Percentiles rank a stretch among this genome's conserved stretches.
These are phyloP conservation scores for Eidolon dupreanum DNA, from an alignment of 2,797 vertebrate genomes.

Conservation along the genomic window DNA sequence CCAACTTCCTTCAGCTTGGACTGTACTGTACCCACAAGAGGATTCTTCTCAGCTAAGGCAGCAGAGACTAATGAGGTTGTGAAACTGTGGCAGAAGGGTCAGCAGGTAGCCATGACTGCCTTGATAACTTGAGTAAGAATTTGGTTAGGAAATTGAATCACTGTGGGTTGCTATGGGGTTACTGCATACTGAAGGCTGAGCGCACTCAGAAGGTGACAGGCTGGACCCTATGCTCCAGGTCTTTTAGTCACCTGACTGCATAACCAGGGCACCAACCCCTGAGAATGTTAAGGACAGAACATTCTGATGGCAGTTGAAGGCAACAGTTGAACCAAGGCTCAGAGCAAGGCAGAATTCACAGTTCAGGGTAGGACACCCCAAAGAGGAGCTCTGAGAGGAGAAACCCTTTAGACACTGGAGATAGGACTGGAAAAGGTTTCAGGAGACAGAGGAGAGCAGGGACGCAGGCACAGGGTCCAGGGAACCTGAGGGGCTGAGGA, in stretches of 20 bases:
- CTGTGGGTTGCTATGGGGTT: accelerated
- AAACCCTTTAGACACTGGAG: accelerated
- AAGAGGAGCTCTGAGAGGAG: not conserved
- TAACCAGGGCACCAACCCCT: not conserved
- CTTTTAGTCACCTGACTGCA: accelerated
- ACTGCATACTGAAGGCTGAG: not conserved
- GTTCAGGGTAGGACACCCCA: not conserved
- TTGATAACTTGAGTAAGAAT: not conserved
- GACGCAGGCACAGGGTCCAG: no score
- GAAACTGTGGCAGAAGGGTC: not conserved
- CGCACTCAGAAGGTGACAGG: not conserved
- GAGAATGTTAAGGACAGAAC: conserved; percentile 56
- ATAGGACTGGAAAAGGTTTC: not conserved
- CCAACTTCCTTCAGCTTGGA: not conserved
- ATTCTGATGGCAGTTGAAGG: conserved; percentile 70
- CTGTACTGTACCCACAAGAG: not conserved
- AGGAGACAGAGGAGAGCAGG: not conserved
- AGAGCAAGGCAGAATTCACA: not conserved
- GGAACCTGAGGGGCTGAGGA: not conserved
- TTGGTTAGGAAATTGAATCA: not conserved
- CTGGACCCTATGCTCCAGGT: not conserved
- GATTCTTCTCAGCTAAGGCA: not conserved
- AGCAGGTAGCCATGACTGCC: not conserved
- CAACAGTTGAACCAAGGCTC: conserved; percentile 4
- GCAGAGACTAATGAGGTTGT: not conserved